Conservation (phyloP, 2,113 vertebrate species). For the Campylorhamphus procurvoides region DNA sequence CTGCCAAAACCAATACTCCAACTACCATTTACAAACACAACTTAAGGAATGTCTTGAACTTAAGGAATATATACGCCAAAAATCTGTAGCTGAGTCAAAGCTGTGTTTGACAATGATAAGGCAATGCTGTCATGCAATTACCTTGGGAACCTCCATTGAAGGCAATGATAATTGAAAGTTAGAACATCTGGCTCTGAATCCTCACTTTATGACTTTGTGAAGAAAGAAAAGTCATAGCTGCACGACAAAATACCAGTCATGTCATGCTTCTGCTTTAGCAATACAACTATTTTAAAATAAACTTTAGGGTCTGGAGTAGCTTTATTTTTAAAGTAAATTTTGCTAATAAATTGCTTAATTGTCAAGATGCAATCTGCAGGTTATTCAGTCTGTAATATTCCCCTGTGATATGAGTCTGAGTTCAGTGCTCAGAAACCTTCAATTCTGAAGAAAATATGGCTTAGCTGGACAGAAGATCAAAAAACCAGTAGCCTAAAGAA, state of each 20-base stretch:
- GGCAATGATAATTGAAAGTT: background rate
- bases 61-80: background rate
- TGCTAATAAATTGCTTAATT: background rate
- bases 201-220: background rate
- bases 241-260: background rate
- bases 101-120: background rate
- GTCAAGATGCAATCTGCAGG: background rate
- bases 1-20: background rate
- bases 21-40: background rate
- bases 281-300: background rate
- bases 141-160: background rate
- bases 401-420: background rate
- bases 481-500: background rate
- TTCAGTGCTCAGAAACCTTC: background rate
- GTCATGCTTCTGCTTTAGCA: background rate
- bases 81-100: background rate
- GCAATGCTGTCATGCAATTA: background rate
- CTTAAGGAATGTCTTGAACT: slow-evolving; percentile 20
- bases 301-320: background rate
- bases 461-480: background rate
- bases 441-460: background rate
- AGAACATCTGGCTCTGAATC: background rate
- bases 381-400: background rate
- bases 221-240: background rate
- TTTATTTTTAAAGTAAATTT: background rate